Percentiles rank a stretch among this genome's conserved stretches.
phyloP scores from a whole-genome alignment of 1,140 invertebrate genomes.

The Aphis gossypii region DNA sequence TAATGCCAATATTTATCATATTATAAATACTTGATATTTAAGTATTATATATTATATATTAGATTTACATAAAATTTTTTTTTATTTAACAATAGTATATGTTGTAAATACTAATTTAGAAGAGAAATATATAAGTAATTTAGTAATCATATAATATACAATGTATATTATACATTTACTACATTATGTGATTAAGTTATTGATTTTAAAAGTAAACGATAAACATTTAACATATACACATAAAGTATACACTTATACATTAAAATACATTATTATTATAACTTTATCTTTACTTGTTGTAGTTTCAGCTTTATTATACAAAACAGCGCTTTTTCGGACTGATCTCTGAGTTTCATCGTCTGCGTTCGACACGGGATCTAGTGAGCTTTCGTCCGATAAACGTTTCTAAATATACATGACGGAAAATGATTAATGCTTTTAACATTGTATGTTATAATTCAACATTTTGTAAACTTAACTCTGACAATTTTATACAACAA shows the following conservation, averaged over 20 bases:
- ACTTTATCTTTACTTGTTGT: conserved; percentile 40
- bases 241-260: too few species aligned
- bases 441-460: neutral
- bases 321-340: conserved; percentile 33
- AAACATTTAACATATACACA: too few species aligned
- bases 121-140: too few species aligned
- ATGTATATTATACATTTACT: too few species aligned
- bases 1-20: neutral
- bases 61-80: too few species aligned
- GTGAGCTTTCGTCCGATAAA: conserved; percentile 12
- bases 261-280: neutral
- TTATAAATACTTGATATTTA: neutral
- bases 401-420: conserved; percentile 32
- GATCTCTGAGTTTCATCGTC: conserved; percentile 44
- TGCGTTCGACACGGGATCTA: conserved; percentile 37
- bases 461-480: neutral
- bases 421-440: conserved; percentile 10
- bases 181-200: too few species aligned
- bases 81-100: too few species aligned
- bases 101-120: too few species aligned
- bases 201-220: too few species aligned
- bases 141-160: too few species aligned
- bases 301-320: conserved; percentile 28
- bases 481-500: neutral
- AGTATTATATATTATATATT: too few species aligned